A percentile compares a stretch with the other conserved stretches of the same genome.
Evolutionary conservation across 2,113 vertebrate species (phyloP).

Genomic region (Nesogale talazaci): DNA sequence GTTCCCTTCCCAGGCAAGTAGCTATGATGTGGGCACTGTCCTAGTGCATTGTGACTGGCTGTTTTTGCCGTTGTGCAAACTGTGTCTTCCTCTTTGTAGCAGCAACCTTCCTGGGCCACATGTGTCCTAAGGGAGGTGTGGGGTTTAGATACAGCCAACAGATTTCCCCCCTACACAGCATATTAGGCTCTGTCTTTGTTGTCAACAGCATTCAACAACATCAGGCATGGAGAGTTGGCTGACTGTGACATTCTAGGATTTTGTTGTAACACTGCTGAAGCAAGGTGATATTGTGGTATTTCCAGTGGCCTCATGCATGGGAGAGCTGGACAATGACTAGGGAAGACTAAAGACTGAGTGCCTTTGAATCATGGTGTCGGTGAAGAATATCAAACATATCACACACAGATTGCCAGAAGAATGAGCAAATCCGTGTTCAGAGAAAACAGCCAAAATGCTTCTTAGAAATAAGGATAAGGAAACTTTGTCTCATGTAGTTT

Average conservation of each 20-base stretch:
- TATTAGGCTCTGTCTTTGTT: not conserved
- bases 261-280: not conserved
- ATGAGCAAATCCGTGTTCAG: too few relatives aligned
- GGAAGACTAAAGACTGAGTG: too few relatives aligned
- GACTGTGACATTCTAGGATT: slow-evolving; percentile 37
- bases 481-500: too few relatives aligned
- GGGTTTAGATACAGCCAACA: not conserved
- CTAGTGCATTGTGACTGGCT: not conserved
- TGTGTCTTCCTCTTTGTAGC: not conserved
- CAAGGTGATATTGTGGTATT: too few relatives aligned
- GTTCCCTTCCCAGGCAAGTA: not conserved
- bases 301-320: too few relatives aligned
- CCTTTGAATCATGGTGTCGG: too few relatives aligned
- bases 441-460: too few relatives aligned
- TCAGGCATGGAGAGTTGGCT: slow-evolving; percentile 7
- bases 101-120: not conserved
- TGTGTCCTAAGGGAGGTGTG: not conserved
- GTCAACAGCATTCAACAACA: not conserved
- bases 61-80: not conserved
- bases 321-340: too few relatives aligned
- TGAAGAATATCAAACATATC: too few relatives aligned
- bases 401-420: too few relatives aligned
- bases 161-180: not conserved
- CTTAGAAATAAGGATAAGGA: too few relatives aligned
- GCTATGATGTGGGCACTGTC: not conserved